Base-by-base conservation (phyloP, 2,888 invertebrate genomes). In the Xanthorhoe spadicearia region DNA sequence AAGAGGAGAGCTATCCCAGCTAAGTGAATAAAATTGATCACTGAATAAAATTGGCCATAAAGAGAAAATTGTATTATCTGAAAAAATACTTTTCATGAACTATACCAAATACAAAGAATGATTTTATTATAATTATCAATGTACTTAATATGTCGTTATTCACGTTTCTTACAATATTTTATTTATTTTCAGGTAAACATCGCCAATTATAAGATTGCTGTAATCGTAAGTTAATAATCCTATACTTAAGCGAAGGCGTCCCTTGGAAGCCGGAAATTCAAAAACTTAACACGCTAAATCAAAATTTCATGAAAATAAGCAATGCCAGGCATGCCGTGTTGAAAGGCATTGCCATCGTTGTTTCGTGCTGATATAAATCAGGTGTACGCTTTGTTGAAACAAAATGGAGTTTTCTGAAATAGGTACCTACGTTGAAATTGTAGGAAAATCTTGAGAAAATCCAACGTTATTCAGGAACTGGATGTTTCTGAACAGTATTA, bases 101-200 rank as follows among this genome's bases (percentile, higher is more conserved):
- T 32, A 2, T 32, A 32, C 8, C 8, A 35, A 1, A 35, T 38
- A 13, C 10, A 13, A 10, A 13, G 38, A 13, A 13, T 43, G 2
- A 43, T 43, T 13, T 13, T 3, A 13, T 43, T 0, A 43, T 13
- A n/a, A n/a, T n/a, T n/a, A 38, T 32, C 10, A 38, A 10, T 43
- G 13, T 23, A 28, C 28, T 51, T 19, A 1, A 50, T 50, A 17
- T 18, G 1, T 50, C 10, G 3, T 19, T 19, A 2, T 6, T 50
- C 9, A 9, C 2, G 10, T 18, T 18, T 10, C 15, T 54, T 38
- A 18, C 38, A 38, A 19, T 54, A 4, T 57, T 48, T 17, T 32
- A 32, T 19, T 50, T 19, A 3, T 43, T 61, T 61, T 19, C 61
- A 61, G 61, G 61, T 61, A 61, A 32, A 53, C 13, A 13, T 13